Percentiles rank a stretch among this genome's conserved stretches.
Evolutionary conservation across 2,797 vertebrate species (phyloP).

Genomic region (Sandelia bainsii): DNA sequence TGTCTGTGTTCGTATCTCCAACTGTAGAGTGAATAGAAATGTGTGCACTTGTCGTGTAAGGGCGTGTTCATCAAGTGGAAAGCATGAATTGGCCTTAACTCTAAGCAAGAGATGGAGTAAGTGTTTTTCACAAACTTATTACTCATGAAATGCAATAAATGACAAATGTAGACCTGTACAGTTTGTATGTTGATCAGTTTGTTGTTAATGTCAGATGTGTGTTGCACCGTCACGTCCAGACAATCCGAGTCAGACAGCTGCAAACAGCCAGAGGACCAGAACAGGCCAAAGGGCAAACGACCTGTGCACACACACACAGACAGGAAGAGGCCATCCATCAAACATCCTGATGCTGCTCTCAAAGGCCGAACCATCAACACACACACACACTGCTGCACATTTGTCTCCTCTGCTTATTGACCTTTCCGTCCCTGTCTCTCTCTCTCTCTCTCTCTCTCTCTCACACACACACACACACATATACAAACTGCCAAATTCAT

Average conservation of each 20-base stretch:
- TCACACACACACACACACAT: not conserved
- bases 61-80: too few species aligned
- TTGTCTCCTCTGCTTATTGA: conserved; percentile 4
- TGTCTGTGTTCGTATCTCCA: too few species aligned
- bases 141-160: too few species aligned
- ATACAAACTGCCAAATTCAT: not conserved
- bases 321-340: conserved; percentile 19
- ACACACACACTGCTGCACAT: not conserved
- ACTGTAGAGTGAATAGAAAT: too few species aligned
- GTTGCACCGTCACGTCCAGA: not conserved
- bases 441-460: too few species aligned
- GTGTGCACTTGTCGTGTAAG: too few species aligned
- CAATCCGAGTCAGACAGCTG: not conserved
- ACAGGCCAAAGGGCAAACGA: not conserved
- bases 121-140: too few species aligned
- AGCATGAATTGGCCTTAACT: too few species aligned
- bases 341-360: conserved; percentile 5
- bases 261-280: not conserved
- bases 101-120: too few species aligned
- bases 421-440: conserved; percentile 6
- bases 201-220: not conserved
- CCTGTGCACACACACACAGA: not conserved
- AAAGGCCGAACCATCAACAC: conserved; percentile 10
- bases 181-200: not conserved
- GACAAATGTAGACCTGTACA: not conserved